Evolutionary conservation across 2,797 vertebrate species (phyloP).

Genomic region (Coendou prehensilis): DNA sequence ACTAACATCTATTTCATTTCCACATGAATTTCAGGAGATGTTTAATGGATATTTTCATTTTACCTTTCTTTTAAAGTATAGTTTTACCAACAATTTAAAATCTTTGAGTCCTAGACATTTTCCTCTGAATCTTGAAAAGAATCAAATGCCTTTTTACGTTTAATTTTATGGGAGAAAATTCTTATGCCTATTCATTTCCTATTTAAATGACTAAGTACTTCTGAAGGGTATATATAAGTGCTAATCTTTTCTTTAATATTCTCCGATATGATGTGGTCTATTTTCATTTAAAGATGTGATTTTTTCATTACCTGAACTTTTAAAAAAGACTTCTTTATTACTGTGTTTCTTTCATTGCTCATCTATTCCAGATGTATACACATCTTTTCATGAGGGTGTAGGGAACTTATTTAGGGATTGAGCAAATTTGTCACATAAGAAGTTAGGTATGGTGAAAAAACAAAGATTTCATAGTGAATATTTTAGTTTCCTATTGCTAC

Average conservation of each 20-base stretch:
- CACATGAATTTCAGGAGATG: too few species aligned
- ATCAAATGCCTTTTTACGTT: not conserved
- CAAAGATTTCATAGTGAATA: not conserved
- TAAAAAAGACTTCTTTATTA: not conserved
- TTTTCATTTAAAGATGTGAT: not conserved
- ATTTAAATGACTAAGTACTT: not conserved
- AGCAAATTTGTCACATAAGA: not conserved
- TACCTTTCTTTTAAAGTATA: not conserved
- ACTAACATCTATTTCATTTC: not conserved
- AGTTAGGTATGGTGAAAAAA: not conserved
- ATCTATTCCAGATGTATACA: not conserved
- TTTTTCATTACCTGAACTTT: not conserved
- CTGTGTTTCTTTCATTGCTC: not conserved
- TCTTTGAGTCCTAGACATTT: not conserved
- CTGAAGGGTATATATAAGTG: not conserved
- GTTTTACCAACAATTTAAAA: not conserved
- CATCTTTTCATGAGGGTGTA: not conserved
- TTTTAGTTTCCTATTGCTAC: not conserved
- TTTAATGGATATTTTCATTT: not conserved
- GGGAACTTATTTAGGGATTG: not conserved
- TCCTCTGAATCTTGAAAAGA: not conserved
- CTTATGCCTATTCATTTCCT: not conserved
- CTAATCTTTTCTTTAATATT: slow-evolving; percentile 9
- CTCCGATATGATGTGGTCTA: not conserved
- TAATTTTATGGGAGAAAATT: not conserved